A percentile compares a stretch with the other conserved stretches of the same genome.
Conservation (phyloP, 1,140 invertebrate species). For the Neuroterus valhalla region DNA sequence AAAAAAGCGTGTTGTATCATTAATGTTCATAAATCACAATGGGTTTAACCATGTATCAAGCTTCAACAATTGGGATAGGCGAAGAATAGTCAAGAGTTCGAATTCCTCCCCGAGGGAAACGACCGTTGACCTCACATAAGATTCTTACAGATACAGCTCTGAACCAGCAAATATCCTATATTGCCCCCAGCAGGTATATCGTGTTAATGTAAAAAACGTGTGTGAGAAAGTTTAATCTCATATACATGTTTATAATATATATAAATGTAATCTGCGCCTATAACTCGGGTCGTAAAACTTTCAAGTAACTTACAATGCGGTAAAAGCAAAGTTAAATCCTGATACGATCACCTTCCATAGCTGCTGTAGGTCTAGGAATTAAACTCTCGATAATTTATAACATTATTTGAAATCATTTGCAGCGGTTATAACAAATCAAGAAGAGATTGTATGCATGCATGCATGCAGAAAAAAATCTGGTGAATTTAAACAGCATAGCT, state of each 20-base stretch:
- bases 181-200: slow-evolving; percentile 38
- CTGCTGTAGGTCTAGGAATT: no score
- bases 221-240: slow-evolving; percentile 43
- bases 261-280: slow-evolving; percentile 32
- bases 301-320: background rate
- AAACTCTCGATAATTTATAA: no score
- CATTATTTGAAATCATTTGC: no score
- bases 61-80: slow-evolving; percentile 1
- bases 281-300: slow-evolving; percentile 33
- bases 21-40: slow-evolving; percentile 37
- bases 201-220: slow-evolving; percentile 26
- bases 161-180: slow-evolving; percentile 48
- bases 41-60: background rate
- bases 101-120: slow-evolving; percentile 44
- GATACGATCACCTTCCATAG: background rate
- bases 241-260: slow-evolving; percentile 43
- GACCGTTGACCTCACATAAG: slow-evolving; percentile 52
- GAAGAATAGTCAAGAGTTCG: slow-evolving; percentile 35
- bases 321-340: slow-evolving; percentile 26
- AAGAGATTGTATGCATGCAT: no score
- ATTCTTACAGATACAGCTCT: slow-evolving; percentile 49
- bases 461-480: no score
- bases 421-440: no score
- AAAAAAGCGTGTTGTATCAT: no score
- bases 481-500: no score